Conservation (phyloP, 2,113 vertebrate species). For the Dipodomys merriami region DNA sequence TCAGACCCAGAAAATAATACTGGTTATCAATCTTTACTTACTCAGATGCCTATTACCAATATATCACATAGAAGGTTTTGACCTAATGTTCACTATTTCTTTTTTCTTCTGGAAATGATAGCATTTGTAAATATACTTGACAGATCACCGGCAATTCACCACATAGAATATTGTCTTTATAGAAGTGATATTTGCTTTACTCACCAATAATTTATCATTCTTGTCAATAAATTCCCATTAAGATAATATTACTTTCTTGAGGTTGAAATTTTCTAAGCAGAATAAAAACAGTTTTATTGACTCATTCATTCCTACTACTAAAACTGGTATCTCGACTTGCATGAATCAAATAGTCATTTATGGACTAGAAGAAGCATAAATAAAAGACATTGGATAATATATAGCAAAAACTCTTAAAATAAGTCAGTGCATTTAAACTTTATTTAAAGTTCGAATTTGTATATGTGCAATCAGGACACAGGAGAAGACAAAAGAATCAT, state of each 20-base stretch:
- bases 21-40: slow-evolving; percentile 34
- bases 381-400: background rate
- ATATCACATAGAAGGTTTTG: slow-evolving; percentile 44
- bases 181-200: slow-evolving; percentile 51
- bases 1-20: slow-evolving; percentile 40
- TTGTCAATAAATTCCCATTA: slow-evolving; percentile 58
- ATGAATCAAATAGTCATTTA: slow-evolving; percentile 67
- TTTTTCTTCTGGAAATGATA: slow-evolving; percentile 1
- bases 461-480: background rate
- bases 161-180: slow-evolving; percentile 37
- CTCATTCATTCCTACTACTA: slow-evolving; percentile 38
- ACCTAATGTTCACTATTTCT: slow-evolving; percentile 28
- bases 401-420: slow-evolving; percentile 38
- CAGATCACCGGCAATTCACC: background rate
- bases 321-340: slow-evolving; percentile 49
- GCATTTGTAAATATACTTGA: slow-evolving; percentile 39
- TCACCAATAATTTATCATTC: slow-evolving; percentile 57
- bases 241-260: slow-evolving; percentile 62
- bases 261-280: slow-evolving; percentile 41
- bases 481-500: background rate
- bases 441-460: slow-evolving; percentile 10
- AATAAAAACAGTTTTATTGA: slow-evolving; percentile 61
- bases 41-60: background rate
- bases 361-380: slow-evolving; percentile 14
- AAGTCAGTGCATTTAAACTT: slow-evolving; percentile 37